Base-by-base conservation (phyloP, 2,888 invertebrate genomes). In the Lampropteryx suffumata region DNA sequence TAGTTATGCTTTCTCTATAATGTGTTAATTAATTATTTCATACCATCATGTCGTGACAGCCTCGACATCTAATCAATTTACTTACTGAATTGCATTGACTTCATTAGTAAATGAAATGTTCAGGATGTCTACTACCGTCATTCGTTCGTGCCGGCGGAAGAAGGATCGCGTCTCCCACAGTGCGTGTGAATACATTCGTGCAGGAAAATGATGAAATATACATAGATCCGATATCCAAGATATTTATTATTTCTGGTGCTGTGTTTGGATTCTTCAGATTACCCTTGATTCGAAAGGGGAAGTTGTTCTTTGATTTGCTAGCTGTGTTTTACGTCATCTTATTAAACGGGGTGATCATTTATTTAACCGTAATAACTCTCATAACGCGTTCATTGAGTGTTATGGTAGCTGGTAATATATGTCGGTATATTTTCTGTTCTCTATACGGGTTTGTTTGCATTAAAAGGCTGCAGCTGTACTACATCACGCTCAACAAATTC, bases 401-500 rank as follows among this genome's bases (percentile, higher is more conserved):
- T 4, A 33, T 54, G 1, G 3, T 56, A 6, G 3, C 39, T 5
- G 36, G 50, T 9, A 53, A 61, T 6, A 40, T 57, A 0, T 6
- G 50, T 1, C 61, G 70, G 29, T 66, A 66, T 14, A 26, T 58
- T 1, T 67, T 73, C 13, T 67, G 60, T 24, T 51, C 61, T 26
- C 24, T 64, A 0, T 67, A 73, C 24, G 67, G 69, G 51, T 59
- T 67, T 7, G 10, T 66, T n/a, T 65, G 68, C 4, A 68, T 69
- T 24, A 74, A 66, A 37, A 65, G 70, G 40, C 47, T 79, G 53
- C 57, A 68, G 30, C 41, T 59, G 1, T 82, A 69, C 47, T 81
- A 73, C 45, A 56, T 48, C 1, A 73, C 76, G 37, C 46, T 82
- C 17, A 71, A 67, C 7, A 68, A 61, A 28, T 82, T 81, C 44